Base-by-base conservation (phyloP, 2,797 vertebrate species). In the Anableps anableps region DNA sequence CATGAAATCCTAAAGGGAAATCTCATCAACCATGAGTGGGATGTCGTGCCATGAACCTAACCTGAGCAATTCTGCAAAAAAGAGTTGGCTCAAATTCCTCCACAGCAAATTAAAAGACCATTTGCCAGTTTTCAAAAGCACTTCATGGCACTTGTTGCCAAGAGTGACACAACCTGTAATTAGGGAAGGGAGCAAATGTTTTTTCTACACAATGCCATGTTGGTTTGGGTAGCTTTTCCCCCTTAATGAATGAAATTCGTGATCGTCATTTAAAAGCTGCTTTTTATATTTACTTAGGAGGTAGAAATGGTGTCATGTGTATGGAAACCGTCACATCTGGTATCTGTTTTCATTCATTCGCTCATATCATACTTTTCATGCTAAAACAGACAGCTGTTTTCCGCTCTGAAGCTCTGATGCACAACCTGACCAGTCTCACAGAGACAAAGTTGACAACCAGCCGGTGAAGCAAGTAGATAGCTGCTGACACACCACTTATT, bases 331-430 rank as follows among this genome's bases (percentile, higher is more conserved):
- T 26, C 48, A 43, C 23, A 31, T 45, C 53, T 60, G 19, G n/a
- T 47, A 4, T 36, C 60, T 64, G 43, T 38, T 43, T 45, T 31
- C 9, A 4, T 16, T 60, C 41, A 8, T 45, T 31, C 9, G 5
- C 26, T 60, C 41, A 8, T 5, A 3, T 19, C 55, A 4, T 47
- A 43, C 16, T 45, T 71, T 71, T 71, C 68, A 71, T 71, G 68
- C n/a, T 55, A 72, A 8, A 47, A 38, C 51, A 58, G 10, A 45
- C 48, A 50, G 51, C 26, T 38, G 66, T 71, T 47, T 78, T 60
- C 41, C 31, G 36, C 66, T 78, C 76, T 34, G 29, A 72, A 78
- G 70, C 66, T n/a, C n/a, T 36, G 51, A 78, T 62, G 29, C 64
- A 72, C 68, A 41, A 43, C 58, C 47, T 72, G 34, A 45, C 26